Conservation (phyloP, 2,797 vertebrate species). For the Lateolabrax maculatus region DNA sequence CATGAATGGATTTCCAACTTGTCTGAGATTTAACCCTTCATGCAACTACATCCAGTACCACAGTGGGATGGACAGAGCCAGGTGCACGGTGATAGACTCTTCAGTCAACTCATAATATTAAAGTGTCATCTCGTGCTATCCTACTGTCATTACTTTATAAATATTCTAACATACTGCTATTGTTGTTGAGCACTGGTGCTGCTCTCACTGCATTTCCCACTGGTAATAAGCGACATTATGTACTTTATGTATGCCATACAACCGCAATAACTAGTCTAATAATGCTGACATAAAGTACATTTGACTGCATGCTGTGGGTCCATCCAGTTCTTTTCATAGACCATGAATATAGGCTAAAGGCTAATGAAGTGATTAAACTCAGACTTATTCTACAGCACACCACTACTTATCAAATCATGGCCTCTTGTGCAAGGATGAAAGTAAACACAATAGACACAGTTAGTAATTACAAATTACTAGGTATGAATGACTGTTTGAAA, state of each 20-base stretch:
- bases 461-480: constrained; percentile 9
- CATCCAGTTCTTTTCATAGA: constrained; percentile 31
- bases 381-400: constrained; percentile 24
- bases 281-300: constrained; percentile 47
- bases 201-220: constrained; percentile 20
- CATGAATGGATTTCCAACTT: constrained; percentile 81
- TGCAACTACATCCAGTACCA: constrained; percentile 48
- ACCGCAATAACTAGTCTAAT: constrained; percentile 52
- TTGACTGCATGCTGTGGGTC: constrained; percentile 29
- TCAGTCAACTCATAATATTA: constrained; percentile 32
- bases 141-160: constrained; percentile 24
- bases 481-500: constrained; percentile 19
- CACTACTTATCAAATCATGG: constrained; percentile 25
- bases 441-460: constrained; percentile 12
- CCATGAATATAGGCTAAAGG: constrained; percentile 22
- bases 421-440: constrained; percentile 9
- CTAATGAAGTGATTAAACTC: constrained; percentile 58
- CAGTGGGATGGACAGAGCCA: constrained; percentile 37
- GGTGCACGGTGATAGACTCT: constrained; percentile 23
- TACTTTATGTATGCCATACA: constrained; percentile 8
- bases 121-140: constrained; percentile 26
- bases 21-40: constrained; percentile 71
- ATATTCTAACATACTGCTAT: constrained; percentile 5
- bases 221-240: constrained; percentile 26
- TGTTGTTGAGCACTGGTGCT: background rate